Conservation (phyloP, 2,113 vertebrate genomes). For the Butorides virescens region DNA sequence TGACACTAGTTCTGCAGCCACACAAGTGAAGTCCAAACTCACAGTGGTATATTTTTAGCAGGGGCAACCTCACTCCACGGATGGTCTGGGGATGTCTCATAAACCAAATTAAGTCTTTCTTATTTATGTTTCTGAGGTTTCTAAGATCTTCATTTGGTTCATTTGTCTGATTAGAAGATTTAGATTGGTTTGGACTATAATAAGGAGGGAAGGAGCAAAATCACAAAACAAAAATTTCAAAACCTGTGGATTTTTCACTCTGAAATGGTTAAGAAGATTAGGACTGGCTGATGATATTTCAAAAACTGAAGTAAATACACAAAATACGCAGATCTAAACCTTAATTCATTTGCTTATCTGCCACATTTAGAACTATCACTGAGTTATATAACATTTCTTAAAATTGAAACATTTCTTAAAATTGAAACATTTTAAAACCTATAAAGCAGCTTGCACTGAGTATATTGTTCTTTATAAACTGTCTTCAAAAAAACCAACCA, state of each 20-base stretch:
- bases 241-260: not conserved
- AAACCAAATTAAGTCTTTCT: not conserved
- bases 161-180: not conserved
- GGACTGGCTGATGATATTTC: not conserved
- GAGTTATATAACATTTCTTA: not conserved
- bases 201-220: not conserved
- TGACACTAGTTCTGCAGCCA: not conserved
- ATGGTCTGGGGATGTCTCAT: not conserved
- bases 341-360: not conserved
- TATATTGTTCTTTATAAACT: not conserved
- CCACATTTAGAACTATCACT: not conserved
- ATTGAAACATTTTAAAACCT: constrained; percentile 35
- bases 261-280: not conserved
- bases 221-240: not conserved
- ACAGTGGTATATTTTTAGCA: not conserved
- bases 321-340: not conserved
- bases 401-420: constrained; percentile 34
- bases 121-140: not conserved
- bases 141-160: not conserved
- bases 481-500: not conserved
- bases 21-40: not conserved
- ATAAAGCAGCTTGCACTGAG: not conserved
- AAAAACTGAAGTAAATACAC: not conserved
- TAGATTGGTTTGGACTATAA: not conserved
- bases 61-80: not conserved